A percentile compares a stretch with the other conserved stretches of the same genome.
Conservation (phyloP, 1,140 invertebrate genomes). For the Sipha flava region DNA sequence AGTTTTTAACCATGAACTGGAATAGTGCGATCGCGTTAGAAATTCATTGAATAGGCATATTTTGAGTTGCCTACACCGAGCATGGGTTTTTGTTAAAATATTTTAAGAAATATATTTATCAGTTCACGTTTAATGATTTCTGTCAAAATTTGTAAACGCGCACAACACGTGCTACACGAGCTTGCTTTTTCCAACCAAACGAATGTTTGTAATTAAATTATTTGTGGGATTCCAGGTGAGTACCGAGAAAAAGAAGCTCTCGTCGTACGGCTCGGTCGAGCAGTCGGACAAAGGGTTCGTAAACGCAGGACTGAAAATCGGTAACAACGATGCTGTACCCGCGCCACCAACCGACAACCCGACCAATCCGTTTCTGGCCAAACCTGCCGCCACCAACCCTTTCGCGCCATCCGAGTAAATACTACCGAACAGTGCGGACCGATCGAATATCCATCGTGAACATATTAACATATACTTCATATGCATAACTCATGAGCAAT, state of each 20-base stretch:
- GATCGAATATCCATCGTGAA: not conserved
- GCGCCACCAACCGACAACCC: not conserved
- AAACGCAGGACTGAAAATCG: not conserved
- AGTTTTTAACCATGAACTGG: no score
- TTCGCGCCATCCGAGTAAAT: not conserved
- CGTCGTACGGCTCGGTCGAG: slow-evolving; percentile 7
- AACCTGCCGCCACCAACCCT: not conserved
- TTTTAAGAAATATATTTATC: no score
- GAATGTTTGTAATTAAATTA: no score
- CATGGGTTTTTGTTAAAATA: no score
- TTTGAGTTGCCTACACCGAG: no score
- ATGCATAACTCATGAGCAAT: not conserved
- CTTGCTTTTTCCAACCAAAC: no score
- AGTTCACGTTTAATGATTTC: no score
- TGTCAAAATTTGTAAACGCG: no score
- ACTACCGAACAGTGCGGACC: not conserved
- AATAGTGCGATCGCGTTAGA: no score
- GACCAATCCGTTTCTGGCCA: slow-evolving; percentile 4
- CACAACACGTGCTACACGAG: no score
- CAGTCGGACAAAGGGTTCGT: not conserved
- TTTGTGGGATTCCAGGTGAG: not conserved
- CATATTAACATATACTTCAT: not conserved
- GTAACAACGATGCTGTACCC: not conserved
- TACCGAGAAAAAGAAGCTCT: not conserved
- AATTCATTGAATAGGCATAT: no score